These are phyloP conservation scores for Agelastica alni DNA, from an alignment of 2,888 invertebrate genomes.

Conservation along the genomic window DNA sequence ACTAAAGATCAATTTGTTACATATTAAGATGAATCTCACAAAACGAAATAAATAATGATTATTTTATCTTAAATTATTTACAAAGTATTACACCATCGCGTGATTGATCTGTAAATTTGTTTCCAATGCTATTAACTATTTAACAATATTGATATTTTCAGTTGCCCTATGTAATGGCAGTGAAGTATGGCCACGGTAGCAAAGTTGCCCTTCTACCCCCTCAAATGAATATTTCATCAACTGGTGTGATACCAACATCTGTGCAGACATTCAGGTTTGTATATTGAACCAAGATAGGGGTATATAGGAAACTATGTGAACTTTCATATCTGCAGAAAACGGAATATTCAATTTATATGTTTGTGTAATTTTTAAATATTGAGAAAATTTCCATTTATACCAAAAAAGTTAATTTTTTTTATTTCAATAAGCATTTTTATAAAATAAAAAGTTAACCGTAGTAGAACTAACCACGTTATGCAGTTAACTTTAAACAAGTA, in stretches of 20 bases:
- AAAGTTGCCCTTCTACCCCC: constrained; percentile 78
- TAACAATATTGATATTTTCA: constrained; percentile 49
- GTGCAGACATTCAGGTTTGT: constrained; percentile 73
- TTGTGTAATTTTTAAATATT: constrained; percentile 1
- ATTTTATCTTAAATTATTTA: not conserved
- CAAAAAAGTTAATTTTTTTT: not conserved
- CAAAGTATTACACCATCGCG: constrained; percentile 4
- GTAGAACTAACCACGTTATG: too few relatives aligned
- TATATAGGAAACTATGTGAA: constrained; percentile 17
- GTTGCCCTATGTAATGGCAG: constrained; percentile 77
- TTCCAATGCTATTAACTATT: constrained; percentile 12
- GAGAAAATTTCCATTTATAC: not conserved
- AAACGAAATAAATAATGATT: too few relatives aligned
- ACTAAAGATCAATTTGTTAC: too few relatives aligned
- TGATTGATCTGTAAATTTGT: constrained; percentile 8
- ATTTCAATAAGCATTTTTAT: too few relatives aligned
- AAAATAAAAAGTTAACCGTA: too few relatives aligned
- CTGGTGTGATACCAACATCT: constrained; percentile 77
- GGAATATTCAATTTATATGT: constrained; percentile 3
- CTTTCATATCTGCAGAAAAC: constrained; percentile 12
- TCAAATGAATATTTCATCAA: constrained; percentile 80
- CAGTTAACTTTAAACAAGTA: too few relatives aligned
- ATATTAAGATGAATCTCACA: too few relatives aligned
- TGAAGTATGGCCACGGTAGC: constrained; percentile 70
- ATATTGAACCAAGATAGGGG: constrained; percentile 27